These are phyloP conservation scores for Laterallus jamaicensis DNA, from an alignment of 2,113 vertebrate genomes.

Conservation along the genomic window DNA sequence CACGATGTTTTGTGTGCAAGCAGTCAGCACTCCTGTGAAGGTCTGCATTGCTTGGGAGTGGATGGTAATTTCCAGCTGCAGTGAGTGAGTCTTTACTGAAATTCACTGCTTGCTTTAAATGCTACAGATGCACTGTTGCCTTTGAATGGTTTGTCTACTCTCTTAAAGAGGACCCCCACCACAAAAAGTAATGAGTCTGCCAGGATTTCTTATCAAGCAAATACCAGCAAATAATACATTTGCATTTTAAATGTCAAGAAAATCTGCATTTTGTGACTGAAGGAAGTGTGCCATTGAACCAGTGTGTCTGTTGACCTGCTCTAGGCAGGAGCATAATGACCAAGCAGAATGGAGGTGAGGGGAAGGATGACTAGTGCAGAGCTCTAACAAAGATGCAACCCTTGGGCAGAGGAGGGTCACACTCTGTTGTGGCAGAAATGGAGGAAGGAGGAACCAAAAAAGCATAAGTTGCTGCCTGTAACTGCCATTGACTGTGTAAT, in stretches of 20 bases:
- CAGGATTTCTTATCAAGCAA: neutral
- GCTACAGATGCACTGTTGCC: neutral
- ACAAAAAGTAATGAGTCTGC: neutral
- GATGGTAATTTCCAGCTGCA: neutral
- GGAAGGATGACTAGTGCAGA: no score
- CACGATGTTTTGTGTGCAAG: neutral
- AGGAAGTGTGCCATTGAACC: neutral
- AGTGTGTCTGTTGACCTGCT: fast-evolving
- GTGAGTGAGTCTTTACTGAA: neutral
- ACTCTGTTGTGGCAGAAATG: fast-evolving
- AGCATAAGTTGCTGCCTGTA: neutral
- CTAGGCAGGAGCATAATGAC: neutral
- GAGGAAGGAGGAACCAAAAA: neutral
- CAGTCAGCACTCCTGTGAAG: fast-evolving
- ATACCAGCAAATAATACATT: neutral
- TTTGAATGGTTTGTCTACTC: neutral
- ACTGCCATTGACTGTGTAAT: neutral
- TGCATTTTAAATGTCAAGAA: neutral
- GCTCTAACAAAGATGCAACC: neutral
- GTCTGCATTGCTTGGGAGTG: neutral
- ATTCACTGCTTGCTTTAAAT: neutral
- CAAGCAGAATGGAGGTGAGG: fast-evolving
- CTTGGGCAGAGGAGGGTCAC: neutral
- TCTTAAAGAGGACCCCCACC: neutral
- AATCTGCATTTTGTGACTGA: neutral